Evolutionary conservation across 2,113 vertebrate species (phyloP), one percentile per base, ranked within the genome.

Genomic region (Artemisiospiza belli): DNA sequence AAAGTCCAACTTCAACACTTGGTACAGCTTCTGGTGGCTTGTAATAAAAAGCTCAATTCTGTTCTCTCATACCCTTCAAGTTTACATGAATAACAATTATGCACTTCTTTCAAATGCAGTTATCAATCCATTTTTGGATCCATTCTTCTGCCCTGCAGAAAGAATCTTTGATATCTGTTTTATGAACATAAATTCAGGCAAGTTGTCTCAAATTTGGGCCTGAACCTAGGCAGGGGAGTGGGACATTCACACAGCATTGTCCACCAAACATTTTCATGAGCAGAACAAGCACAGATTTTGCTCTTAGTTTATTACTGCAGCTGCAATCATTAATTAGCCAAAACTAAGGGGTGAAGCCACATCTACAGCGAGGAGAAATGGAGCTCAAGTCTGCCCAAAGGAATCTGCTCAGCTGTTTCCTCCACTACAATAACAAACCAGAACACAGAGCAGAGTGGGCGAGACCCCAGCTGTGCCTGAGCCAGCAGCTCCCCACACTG

Each of bases 381-480:
- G 21, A 84, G 64, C 61, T 63, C 9, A 59, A 4, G 47, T 37
- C 59, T 6, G 10, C 35, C 78, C 69, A 74, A 31, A 67, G n/a
- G 27, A 28, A 76, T 33, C 59, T 73, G 61, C 69, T 90, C 61
- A 67, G 58, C 46, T 31, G 3, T 31, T 80, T 76, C 75, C 59
- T 73, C n/a, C 68, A 25, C 41, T 8, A 28, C 55, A 62, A 67
- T 2, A 54, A 77, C 30, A 67, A 41, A 43, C 33, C 35, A 41
- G 57, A 46, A 67, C 69, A 44, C 2, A 35, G 44, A 35, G 2
- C 37, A 35, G 39, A 39, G 44, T 12, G 0, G 1, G 21, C 5
- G 4, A 44, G 37, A 61, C 57, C 0, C 10, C 22, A 47, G 72
- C 90, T 83, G 81, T 37, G 57, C 49, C 44, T n/a, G 84, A 84